Conservation (phyloP, 2,113 vertebrate species). For the Cyanocitta stelleri region DNA sequence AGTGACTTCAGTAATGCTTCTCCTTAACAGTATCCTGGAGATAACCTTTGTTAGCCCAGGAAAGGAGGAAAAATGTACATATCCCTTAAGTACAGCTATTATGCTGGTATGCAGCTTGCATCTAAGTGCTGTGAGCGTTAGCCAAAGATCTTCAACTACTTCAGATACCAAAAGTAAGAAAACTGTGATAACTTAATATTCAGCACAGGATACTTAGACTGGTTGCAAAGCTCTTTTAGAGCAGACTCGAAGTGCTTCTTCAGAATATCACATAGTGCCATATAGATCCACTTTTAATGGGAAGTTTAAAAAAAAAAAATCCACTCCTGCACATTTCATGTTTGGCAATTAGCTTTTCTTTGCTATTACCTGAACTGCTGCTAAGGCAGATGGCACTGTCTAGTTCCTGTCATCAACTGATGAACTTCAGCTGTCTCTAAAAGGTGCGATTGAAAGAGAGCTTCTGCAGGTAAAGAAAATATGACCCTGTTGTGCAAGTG, state of each 20-base stretch:
- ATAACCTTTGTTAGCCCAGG: background rate
- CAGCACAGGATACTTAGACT: background rate
- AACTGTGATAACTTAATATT: background rate
- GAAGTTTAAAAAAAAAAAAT: background rate
- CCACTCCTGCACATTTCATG: background rate
- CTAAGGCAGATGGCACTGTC: slow-evolving; percentile 57
- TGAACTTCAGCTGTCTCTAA: slow-evolving; percentile 53
- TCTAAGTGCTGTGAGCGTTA: background rate
- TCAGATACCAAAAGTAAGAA: background rate
- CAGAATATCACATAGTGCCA: background rate
- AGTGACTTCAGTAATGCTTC: background rate
- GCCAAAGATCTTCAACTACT: background rate
- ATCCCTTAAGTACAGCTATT: background rate
- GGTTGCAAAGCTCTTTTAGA: background rate
- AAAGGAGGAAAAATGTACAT: background rate
- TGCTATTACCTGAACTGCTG: slow-evolving; percentile 50
- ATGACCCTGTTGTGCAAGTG: background rate
- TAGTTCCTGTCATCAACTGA: slow-evolving; percentile 56
- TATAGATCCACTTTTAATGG: background rate
- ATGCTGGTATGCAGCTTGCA: background rate
- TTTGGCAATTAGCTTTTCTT: slow-evolving; percentile 31
- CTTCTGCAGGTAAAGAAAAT: slow-evolving; percentile 14
- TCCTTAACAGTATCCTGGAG: background rate
- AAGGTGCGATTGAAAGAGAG: background rate
- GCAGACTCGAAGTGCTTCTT: background rate